Evolutionary conservation across 1,140 invertebrate genomes (phyloP).

Genomic region (Atta colombica): DNA sequence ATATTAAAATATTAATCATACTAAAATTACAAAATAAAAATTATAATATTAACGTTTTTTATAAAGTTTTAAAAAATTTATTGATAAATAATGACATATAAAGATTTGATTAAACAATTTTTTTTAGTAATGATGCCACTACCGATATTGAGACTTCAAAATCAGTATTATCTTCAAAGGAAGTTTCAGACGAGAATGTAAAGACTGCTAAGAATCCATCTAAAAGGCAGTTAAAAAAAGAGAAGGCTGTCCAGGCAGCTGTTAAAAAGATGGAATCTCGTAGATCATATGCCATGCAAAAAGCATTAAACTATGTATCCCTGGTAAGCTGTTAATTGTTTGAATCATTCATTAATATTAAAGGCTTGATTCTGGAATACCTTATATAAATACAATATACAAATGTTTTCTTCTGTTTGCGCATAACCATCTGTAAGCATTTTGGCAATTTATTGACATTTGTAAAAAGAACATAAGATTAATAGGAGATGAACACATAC

Average conservation of each 20-base stretch:
- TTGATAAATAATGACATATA: no score
- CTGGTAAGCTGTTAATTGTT: constrained; percentile 73
- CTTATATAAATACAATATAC: background rate
- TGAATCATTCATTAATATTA: background rate
- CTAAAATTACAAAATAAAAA: no score
- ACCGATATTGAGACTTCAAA: no score
- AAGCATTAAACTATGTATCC: constrained; percentile 81
- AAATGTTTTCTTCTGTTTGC: background rate
- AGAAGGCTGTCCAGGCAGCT: constrained; percentile 72
- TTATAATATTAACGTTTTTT: no score
- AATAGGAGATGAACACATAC: no score
- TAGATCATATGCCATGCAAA: constrained; percentile 75
- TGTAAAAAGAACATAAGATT: no score
- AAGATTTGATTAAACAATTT: background rate
- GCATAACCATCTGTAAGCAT: constrained; percentile 17
- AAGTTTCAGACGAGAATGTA: constrained; percentile 48
- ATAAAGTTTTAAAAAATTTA: no score
- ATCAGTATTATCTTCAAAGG: constrained; percentile 3
- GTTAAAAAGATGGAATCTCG: constrained; percentile 64
- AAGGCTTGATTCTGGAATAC: background rate
- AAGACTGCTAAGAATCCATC: constrained; percentile 67
- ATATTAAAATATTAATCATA: no score
- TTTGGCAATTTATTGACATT: background rate
- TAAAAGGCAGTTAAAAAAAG: constrained; percentile 79
- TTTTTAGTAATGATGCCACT: constrained; percentile 5